phyloP scores from a whole-genome alignment of 1,140 invertebrate species.

The Diachasmimorpha longicaudata region DNA sequence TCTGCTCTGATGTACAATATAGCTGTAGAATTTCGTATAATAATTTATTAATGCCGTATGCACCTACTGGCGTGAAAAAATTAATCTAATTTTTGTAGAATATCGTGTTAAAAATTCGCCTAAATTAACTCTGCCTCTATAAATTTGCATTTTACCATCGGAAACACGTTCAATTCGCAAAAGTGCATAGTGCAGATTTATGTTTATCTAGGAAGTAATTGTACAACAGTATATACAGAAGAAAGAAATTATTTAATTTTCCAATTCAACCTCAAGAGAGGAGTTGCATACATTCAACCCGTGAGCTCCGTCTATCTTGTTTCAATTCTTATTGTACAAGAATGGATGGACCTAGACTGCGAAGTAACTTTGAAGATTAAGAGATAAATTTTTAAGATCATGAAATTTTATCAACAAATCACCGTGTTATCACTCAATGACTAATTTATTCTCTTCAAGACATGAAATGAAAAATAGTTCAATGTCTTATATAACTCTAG shows the following conservation, averaged over 20 bases:
- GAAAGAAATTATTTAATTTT: background rate
- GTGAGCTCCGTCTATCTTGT: background rate
- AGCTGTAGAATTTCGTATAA: background rate
- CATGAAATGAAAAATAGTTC: too few species aligned
- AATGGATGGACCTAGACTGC: background rate
- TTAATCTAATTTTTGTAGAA: background rate
- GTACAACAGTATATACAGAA: background rate
- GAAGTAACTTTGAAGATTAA: background rate
- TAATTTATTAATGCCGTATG: background rate
- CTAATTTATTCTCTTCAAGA: too few species aligned
- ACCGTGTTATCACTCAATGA: too few species aligned
- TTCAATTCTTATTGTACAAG: background rate
- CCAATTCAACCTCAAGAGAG: background rate
- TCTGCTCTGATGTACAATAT: background rate
- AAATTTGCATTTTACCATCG: slow-evolving; percentile 25
- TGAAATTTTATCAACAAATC: background rate
- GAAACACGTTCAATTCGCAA: slow-evolving; percentile 54
- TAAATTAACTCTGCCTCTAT: background rate
- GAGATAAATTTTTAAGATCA: background rate
- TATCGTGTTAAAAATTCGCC: background rate
- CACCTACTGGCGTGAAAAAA: background rate
- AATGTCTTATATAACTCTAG: background rate
- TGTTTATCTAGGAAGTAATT: slow-evolving; percentile 23
- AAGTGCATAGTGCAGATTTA: slow-evolving; percentile 58
- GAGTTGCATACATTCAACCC: slow-evolving; percentile 3